Percentiles rank a stretch among this genome's conserved stretches.
Conservation (phyloP, 2,888 invertebrate species). For the Chymomyza caudatula region DNA sequence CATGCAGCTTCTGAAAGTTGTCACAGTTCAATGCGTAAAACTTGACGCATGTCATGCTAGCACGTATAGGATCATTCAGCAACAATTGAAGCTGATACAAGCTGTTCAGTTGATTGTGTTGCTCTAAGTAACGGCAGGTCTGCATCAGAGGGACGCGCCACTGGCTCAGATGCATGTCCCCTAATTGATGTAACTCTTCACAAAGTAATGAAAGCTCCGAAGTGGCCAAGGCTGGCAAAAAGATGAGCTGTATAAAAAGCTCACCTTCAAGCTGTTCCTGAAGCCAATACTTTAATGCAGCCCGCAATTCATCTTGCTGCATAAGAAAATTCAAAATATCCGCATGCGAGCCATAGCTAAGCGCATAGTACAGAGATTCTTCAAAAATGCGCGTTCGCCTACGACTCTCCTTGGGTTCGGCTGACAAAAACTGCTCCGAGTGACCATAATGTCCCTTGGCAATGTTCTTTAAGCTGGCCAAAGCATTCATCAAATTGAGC, state of each 20-base stretch:
- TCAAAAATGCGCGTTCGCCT: conserved; percentile 80
- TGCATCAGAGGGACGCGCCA: conserved; percentile 86
- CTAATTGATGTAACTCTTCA: conserved; percentile 82
- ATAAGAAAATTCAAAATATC: conserved; percentile 87
- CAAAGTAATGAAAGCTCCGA: conserved; percentile 82
- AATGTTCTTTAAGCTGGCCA: conserved; percentile 81
- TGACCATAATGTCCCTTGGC: conserved; percentile 80
- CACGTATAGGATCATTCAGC: conserved; percentile 86
- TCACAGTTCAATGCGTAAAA: conserved; percentile 84
- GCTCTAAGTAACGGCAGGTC: conserved; percentile 85
- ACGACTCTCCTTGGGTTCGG: conserved; percentile 41
- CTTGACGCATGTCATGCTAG: conserved; percentile 88
- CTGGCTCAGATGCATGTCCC: conserved; percentile 83
- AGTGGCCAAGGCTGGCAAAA: conserved; percentile 83
- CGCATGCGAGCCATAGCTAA: conserved; percentile 87
- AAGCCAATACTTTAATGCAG: conserved; percentile 85
- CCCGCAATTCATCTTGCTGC: conserved; percentile 83
- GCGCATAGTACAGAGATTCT: conserved; percentile 90
- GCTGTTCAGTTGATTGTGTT: conserved; percentile 83
- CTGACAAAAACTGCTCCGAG: not conserved
- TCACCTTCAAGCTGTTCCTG: conserved; percentile 85
- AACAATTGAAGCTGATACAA: conserved; percentile 86
- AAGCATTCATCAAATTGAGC: conserved; percentile 81
- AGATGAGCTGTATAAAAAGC: conserved; percentile 85
- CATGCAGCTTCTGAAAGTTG: conserved; percentile 80